phyloP scores from a whole-genome alignment of 2,888 invertebrate genomes.

The Acronicta alni region DNA sequence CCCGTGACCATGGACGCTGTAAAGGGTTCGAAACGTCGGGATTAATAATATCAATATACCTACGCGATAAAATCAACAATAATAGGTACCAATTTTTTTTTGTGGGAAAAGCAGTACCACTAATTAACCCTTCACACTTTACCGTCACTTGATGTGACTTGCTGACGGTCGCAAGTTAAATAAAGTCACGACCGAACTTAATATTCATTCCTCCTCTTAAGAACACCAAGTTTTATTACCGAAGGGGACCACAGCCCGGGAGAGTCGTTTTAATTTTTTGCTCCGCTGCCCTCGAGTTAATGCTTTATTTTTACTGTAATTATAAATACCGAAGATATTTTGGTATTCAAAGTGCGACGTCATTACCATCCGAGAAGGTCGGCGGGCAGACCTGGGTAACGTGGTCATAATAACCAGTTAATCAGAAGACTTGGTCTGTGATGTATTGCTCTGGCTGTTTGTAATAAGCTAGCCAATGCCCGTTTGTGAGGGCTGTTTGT shows the following conservation, averaged over 20 bases:
- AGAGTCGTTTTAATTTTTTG: constrained; percentile 83
- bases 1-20: too few relatives aligned
- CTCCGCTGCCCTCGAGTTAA: constrained; percentile 71
- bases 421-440: constrained; percentile 8
- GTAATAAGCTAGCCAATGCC: too few relatives aligned
- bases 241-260: constrained; percentile 39
- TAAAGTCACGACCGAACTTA: constrained; percentile 26
- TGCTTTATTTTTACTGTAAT: constrained; percentile 80
- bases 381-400: constrained; percentile 22
- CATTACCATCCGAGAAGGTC: constrained; percentile 31
- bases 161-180: constrained; percentile 25
- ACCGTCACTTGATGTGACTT: background rate
- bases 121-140: background rate
- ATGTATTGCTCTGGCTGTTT: too few relatives aligned
- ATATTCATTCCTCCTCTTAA: constrained; percentile 25
- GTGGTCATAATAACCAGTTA: constrained; percentile 12
- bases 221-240: constrained; percentile 33
- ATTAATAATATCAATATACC: too few relatives aligned
- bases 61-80: too few relatives aligned
- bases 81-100: too few relatives aligned
- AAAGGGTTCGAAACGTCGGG: too few relatives aligned
- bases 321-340: constrained; percentile 71
- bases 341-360: constrained; percentile 59
- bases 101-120: too few relatives aligned
- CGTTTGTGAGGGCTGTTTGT: too few relatives aligned